Evolutionary conservation across 1,140 invertebrate genomes (phyloP).

Genomic region (Nephila pilipes): DNA sequence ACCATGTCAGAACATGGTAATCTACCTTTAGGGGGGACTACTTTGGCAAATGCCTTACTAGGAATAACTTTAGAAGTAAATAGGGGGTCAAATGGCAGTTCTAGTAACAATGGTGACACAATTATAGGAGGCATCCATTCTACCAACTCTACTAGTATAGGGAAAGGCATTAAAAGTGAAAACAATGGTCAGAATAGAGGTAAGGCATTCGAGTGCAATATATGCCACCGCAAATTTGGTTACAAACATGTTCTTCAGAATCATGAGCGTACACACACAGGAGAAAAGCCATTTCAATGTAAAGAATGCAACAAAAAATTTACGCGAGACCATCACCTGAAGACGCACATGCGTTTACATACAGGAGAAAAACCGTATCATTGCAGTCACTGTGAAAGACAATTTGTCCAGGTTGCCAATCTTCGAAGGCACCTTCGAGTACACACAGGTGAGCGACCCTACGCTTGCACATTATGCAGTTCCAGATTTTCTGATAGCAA

Average conservation of each 20-base stretch:
- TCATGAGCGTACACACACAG: slow-evolving; percentile 97
- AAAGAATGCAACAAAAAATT: slow-evolving; percentile 96
- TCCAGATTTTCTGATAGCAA: slow-evolving; percentile 96
- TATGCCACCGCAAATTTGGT: slow-evolving; percentile 93
- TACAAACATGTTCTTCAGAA: slow-evolving; percentile 98
- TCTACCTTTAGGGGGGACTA: slow-evolving; percentile 40
- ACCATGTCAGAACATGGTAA: background rate
- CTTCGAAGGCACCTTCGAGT: slow-evolving; percentile 94
- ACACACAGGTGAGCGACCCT: slow-evolving; percentile 97
- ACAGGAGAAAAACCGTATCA: slow-evolving; percentile 96
- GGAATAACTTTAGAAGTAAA: slow-evolving; percentile 42
- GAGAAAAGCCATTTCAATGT: slow-evolving; percentile 98
- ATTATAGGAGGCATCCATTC: slow-evolving; percentile 49
- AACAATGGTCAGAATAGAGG: slow-evolving; percentile 81
- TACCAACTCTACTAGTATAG: slow-evolving; percentile 36
- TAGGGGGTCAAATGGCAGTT: slow-evolving; percentile 25
- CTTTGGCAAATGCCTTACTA: slow-evolving; percentile 55
- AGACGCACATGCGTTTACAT: slow-evolving; percentile 95
- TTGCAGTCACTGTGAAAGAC: slow-evolving; percentile 93
- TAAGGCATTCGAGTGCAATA: slow-evolving; percentile 92
- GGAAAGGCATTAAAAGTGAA: slow-evolving; percentile 6
- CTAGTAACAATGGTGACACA: slow-evolving; percentile 48
- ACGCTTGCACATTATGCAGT: slow-evolving; percentile 93
- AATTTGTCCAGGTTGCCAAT: slow-evolving; percentile 96
- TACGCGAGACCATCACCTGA: slow-evolving; percentile 95